Evolutionary conservation across 35 echinoderm and acorn worm species (phyloP), one percentile per base, ranked within the genome.

Genomic region (Chiridota heheva): DNA sequence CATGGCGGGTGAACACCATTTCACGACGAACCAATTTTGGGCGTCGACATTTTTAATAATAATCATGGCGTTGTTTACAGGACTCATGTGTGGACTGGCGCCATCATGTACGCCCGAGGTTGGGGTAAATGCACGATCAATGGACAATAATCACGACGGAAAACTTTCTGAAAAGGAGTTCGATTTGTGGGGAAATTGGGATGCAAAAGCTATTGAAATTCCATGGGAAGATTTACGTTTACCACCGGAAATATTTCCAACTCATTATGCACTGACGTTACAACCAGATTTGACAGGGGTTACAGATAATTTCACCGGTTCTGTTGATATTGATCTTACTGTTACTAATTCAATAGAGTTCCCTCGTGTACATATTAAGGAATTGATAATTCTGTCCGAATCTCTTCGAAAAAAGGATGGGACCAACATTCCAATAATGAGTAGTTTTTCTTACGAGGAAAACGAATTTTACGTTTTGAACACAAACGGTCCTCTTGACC

Each of bases 401-500:
- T 34, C 0, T 1, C n/a, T 78, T 31, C 24, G 30, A 7, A 41
- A 8, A 5, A 28, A 42, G 28, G 38, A 61, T 25, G 75, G 55
- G 4, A 26, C 13, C 7, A 38, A 8, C 1, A 31, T 78, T n/a
- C 0, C 3, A 2, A 78, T 78, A 7, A 7, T 0, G 0, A 31
- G 62, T n/a, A 25, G 62, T 17, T 78, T 78, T 43, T 58, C 42
- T 38, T 78, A 78, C 53, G 12, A 36, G 8, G 51, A 58, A 35
- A 78, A 78, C 35, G 75, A 78, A 26, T 78, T 78, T 60, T 78
- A 78, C 29, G 75, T 78, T 16, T 8, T 78, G 4, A 58, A 78
- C 36, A 33, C 47, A 1, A 37, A 3, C 0, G 55, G 55, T 24
- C 36, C 13, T 12, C 75, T 78, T 36, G 2, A 5, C 0, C 34